Evolutionary conservation across 2,113 vertebrate species (phyloP), one percentile per base, ranked within the genome.

Genomic region (Zapornia atra): DNA sequence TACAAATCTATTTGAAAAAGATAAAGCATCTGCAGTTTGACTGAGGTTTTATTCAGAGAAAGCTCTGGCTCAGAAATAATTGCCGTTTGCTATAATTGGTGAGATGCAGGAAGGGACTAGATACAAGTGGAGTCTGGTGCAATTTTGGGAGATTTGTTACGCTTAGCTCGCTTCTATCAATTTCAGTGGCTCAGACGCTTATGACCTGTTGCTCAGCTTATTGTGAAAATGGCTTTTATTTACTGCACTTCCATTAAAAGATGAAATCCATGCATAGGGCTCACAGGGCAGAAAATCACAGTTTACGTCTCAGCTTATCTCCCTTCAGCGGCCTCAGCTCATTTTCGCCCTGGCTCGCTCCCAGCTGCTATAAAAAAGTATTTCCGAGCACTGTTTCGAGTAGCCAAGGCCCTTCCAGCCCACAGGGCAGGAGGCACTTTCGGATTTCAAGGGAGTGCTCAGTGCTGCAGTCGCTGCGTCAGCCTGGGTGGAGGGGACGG

Each of bases 241-340:
- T 98, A 98, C 98, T 97, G 97, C 97, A 97, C 96, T 97, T 98
- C 97, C 97, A 98, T 98, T 98, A 98, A 98, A 98, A 98, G 98
- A 98, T 98, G 98, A 98, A 98, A 98, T 98, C 98, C 98, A 98
- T 88, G 77, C 98, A 97, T 90, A 97, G 97, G 97, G 97, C 96
- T 98, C 97, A 98, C 96, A 97, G 98, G 97, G 97, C 98, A 98
- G 98, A 98, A 98, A 98, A 98, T 98, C 98, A 97, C 97, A 97
- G 54, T 97, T 98, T 98, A 97, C 26, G 87, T 98, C 97, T 96
- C 95, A 92, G 97, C 98, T 98, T 98, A 98, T 98, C 98, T 98
- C 94, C 91, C n/a, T 64, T 95, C 85, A 24, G 87, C 48, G 77
- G 94, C 97, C 96, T 96, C 60, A 65, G 94, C 96, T 98, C 95